phyloP scores from a whole-genome alignment of 2,797 vertebrate species.

The Hippopotamyrus pictus region DNA sequence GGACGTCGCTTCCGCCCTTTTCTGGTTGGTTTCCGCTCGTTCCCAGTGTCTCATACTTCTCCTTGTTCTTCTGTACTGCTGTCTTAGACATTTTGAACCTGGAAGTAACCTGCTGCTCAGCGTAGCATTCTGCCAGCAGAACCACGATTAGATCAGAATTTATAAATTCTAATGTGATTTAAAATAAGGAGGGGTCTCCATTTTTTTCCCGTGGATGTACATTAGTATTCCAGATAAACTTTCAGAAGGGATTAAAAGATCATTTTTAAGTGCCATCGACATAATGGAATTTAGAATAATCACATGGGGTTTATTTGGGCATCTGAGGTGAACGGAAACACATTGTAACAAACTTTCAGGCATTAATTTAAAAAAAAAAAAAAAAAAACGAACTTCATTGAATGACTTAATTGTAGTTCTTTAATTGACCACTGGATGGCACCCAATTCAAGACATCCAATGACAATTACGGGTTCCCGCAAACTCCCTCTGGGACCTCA shows the following conservation, averaged over 20 bases:
- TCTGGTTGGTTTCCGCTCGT: background rate
- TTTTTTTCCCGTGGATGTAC: background rate
- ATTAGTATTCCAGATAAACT: background rate
- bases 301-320: background rate
- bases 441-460: constrained; percentile 4
- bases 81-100: background rate
- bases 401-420: background rate
- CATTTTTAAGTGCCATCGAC: background rate
- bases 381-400: background rate
- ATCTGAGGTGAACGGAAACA: background rate
- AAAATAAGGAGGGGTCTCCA: background rate
- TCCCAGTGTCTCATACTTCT: background rate
- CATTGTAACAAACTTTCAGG: background rate
- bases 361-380: background rate
- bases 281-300: background rate
- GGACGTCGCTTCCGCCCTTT: background rate
- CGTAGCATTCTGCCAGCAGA: background rate
- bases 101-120: background rate
- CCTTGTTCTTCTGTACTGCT: background rate
- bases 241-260: background rate
- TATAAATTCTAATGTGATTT: background rate
- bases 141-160: too few species aligned
- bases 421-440: constrained; percentile 12
- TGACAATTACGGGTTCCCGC: background rate
- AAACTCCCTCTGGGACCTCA: background rate